These are phyloP conservation scores for Trididemnum clinides DNA, from an alignment of 23 tunicate species.

Conservation along the genomic window DNA sequence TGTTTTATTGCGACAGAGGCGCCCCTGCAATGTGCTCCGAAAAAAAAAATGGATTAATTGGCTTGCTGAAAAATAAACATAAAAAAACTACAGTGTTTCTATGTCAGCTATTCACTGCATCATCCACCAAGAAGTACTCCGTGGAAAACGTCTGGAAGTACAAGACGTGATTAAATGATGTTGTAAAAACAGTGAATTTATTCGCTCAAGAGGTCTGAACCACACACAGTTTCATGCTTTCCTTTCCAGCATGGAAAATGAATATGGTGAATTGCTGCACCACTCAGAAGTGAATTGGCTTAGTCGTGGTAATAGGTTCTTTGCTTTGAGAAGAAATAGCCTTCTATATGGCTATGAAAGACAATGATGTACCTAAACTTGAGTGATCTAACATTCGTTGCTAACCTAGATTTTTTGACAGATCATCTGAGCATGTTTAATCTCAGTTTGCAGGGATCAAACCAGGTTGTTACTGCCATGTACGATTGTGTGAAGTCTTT, in stretches of 20 bases:
- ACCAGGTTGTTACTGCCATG: slow-evolving; percentile 44
- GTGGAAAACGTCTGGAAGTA: slow-evolving; percentile 34
- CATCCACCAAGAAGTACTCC: slow-evolving; percentile 26
- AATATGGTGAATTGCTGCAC: slow-evolving; percentile 52
- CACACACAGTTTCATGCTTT: slow-evolving; percentile 57
- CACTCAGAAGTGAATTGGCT: slow-evolving; percentile 53
- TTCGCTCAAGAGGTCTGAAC: slow-evolving; percentile 39
- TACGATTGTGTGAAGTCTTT: slow-evolving; percentile 40
- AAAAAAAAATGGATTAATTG: slow-evolving; percentile 24
- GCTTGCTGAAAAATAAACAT: slow-evolving; percentile 5
- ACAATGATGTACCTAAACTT: slow-evolving; percentile 31
- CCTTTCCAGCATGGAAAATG: slow-evolving; percentile 39
- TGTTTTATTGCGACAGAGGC: slow-evolving; percentile 50
- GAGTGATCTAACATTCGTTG: slow-evolving; percentile 18
- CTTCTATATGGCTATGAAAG: slow-evolving; percentile 45
- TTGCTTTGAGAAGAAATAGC: slow-evolving; percentile 49
- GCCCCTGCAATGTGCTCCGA: slow-evolving; percentile 52
- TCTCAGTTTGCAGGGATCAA: slow-evolving; percentile 35
- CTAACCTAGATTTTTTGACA: slow-evolving; percentile 42
- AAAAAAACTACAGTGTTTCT: background rate
- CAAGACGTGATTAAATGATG: slow-evolving; percentile 44
- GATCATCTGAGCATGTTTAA: slow-evolving; percentile 37
- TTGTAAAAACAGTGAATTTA: slow-evolving; percentile 46
- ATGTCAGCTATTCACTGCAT: background rate
- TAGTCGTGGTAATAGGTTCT: slow-evolving; percentile 54